Base-by-base conservation (phyloP, 2,797 vertebrate genomes). In the Pelobates cultripes region DNA sequence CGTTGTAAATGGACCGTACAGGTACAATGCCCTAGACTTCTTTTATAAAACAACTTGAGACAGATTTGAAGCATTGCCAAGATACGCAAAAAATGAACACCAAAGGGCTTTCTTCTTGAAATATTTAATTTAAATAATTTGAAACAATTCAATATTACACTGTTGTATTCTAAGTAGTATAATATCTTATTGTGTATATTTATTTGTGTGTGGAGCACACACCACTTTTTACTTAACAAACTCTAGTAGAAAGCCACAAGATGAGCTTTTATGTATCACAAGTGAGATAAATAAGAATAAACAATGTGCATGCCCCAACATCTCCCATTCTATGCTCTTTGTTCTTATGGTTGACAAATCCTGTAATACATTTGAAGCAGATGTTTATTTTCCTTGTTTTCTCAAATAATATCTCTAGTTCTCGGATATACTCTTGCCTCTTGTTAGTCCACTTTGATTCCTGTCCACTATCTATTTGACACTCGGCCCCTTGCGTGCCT, bases 1-100 rank as follows among this genome's bases (percentile, higher is more conserved):
- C 69, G 67, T 68, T 72, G 45, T 60, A 78, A 77, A 73, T 43
- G 6, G 28, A 63, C n/a, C 44, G 6, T 5, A 69, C 45, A 43
- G 43, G 47, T 57, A 66, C 28, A 3, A 8, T 43, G 66, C 53
- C 51, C 47, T 17, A 51, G n/a, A 64, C 44, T 64, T 57, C 43
- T 71, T 77, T 28, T 28, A 64, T 40, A 14, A 64, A 40, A 64
- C 61, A 28, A 28, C 14, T 28, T 28, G 17, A 64, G 61, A 64
- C 28, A 57, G 4, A 14, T 64, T 64, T 64, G 5, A 7, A 64
- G 28, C 57, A 12, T 28, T 28, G 28, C 15, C 10, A 61, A 40
- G n/a, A 40, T 40, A 64, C n/a, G 14, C 61, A 64, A 40, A 28
- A 17, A 40, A 3, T 64, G 7, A 3, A 40, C 28, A 28, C 28